These are phyloP conservation scores for Agrotis ipsilon DNA, from an alignment of 2,888 invertebrate genomes.

Conservation along the genomic window DNA sequence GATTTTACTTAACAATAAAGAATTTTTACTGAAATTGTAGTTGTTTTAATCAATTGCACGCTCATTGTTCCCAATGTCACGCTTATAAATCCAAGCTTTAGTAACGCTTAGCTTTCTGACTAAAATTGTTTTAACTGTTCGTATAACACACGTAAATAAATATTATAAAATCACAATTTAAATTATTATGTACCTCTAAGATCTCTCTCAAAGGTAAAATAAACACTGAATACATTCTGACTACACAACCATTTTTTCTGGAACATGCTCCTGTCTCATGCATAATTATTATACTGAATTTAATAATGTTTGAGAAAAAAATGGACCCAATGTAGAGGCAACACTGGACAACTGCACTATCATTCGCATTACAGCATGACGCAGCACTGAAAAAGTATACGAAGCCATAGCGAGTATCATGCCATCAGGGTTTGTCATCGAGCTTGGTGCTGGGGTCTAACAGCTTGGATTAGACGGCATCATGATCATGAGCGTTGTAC, in stretches of 20 bases:
- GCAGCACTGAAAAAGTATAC: constrained; percentile 74
- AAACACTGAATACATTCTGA: constrained; percentile 41
- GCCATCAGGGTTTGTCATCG: constrained; percentile 77
- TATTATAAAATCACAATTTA: constrained; percentile 52
- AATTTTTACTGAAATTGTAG: constrained; percentile 83
- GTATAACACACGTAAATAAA: constrained; percentile 73
- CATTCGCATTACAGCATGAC: constrained; percentile 85
- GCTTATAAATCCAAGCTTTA: constrained; percentile 83
- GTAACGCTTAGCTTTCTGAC: constrained; percentile 86
- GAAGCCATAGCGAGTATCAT: constrained; percentile 75
- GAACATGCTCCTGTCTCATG: constrained; percentile 33
- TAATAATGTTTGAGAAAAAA: constrained; percentile 34
- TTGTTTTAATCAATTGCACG: constrained; percentile 89
- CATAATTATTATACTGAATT: constrained; percentile 27
- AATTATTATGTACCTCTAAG: constrained; percentile 47
- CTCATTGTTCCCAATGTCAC: constrained; percentile 78
- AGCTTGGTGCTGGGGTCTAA: constrained; percentile 82
- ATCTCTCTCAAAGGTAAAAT: constrained; percentile 28
- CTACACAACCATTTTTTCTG: constrained; percentile 45
- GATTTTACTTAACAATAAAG: constrained; percentile 90
- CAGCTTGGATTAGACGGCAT: constrained; percentile 79
- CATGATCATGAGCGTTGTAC: constrained; percentile 74
- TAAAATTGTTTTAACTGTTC: constrained; percentile 73
- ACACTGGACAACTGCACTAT: constrained; percentile 68
- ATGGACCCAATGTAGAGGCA: constrained; percentile 40